Evolutionary conservation across 1,140 invertebrate genomes (phyloP).

Genomic region (Anadara kagoshimensis): DNA sequence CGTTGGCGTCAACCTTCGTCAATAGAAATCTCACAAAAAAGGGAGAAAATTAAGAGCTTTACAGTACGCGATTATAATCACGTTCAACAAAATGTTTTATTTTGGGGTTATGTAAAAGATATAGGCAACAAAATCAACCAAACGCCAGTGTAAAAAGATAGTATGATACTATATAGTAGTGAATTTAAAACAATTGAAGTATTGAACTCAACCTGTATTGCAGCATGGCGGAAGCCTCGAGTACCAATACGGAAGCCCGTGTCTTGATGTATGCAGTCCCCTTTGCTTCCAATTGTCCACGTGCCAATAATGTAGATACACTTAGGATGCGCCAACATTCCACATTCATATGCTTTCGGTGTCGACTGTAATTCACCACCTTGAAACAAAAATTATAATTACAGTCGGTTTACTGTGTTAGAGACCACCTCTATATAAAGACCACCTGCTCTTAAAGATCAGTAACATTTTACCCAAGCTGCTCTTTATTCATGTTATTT

Average conservation of each 20-base stretch:
- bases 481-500: no score
- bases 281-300: conserved; percentile 42
- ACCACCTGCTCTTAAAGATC: no score
- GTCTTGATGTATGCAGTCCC: conserved; percentile 35
- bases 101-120: no score
- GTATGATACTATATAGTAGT: neutral
- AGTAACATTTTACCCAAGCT: no score
- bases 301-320: conserved; percentile 40
- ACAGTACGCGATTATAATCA: no score
- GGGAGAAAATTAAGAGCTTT: no score
- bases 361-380: conserved; percentile 1
- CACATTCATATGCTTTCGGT: conserved; percentile 27
- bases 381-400: neutral
- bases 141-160: neutral
- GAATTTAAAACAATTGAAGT: neutral
- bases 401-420: neutral
- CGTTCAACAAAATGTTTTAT: no score
- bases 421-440: no score
- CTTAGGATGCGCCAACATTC: conserved; percentile 34
- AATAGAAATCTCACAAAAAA: no score
- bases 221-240: conserved; percentile 26
- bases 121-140: neutral
- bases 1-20: no score
- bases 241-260: conserved; percentile 32
- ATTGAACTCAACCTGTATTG: conserved; percentile 27